Evolutionary conservation across 1,140 invertebrate genomes (phyloP).

Genomic region (Drosophila littoralis): DNA sequence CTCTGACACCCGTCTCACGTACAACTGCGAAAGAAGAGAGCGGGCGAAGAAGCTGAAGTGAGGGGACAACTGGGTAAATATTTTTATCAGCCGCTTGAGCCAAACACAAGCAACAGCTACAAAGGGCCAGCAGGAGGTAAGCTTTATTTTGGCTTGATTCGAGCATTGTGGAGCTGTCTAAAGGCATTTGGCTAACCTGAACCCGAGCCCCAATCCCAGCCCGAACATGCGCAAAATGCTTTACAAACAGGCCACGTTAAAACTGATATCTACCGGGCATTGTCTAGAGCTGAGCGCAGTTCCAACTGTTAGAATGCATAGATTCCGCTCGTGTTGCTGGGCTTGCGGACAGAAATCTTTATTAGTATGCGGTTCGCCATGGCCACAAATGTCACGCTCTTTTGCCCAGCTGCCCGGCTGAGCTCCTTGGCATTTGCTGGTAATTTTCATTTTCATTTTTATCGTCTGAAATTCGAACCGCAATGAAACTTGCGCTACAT

Average conservation of each 20-base stretch:
- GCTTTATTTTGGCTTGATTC: slow-evolving; percentile 4
- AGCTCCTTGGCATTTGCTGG: slow-evolving; percentile 6
- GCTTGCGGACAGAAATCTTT: background rate
- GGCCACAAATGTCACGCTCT: slow-evolving; percentile 27
- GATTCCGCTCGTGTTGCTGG: background rate
- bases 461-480: slow-evolving; percentile 63
- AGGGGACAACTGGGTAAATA: slow-evolving; percentile 12
- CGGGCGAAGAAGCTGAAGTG: too few species aligned
- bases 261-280: slow-evolving; percentile 2
- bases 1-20: slow-evolving; percentile 44
- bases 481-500: slow-evolving; percentile 47
- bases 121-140: background rate
- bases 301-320: slow-evolving; percentile 10
- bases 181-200: slow-evolving; percentile 32
- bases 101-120: slow-evolving; percentile 33
- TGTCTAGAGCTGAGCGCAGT: slow-evolving; percentile 4
- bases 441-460: slow-evolving; percentile 40
- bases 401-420: slow-evolving; percentile 3
- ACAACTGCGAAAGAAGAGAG: background rate
- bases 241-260: background rate
- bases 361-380: background rate
- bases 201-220: slow-evolving; percentile 13
- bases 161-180: slow-evolving; percentile 5
- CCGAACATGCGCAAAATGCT: slow-evolving; percentile 13
- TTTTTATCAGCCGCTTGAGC: slow-evolving; percentile 62